Evolutionary conservation across 2,797 vertebrate genomes (phyloP).

Genomic region (Bufotes viridis): DNA sequence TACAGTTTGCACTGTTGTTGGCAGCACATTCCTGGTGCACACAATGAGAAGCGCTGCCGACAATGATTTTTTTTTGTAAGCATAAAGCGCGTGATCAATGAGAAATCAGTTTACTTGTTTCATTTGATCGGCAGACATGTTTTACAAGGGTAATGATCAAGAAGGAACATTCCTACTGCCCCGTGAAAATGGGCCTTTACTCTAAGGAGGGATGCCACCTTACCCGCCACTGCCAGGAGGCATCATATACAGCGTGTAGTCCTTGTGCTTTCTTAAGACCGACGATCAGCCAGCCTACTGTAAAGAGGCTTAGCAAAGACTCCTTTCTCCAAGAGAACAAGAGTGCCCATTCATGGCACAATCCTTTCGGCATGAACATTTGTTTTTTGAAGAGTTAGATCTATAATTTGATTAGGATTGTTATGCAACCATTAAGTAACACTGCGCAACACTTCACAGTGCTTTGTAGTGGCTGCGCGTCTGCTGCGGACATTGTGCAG

Average conservation of each 20-base stretch:
- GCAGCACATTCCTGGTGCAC: no score
- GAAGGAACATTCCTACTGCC: no score
- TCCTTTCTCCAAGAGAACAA: constrained; percentile 11
- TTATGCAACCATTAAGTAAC: constrained; percentile 35
- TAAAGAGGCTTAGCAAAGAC: neutral
- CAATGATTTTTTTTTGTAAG: no score
- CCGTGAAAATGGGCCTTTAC: neutral
- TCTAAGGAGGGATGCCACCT: neutral
- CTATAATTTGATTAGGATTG: constrained; percentile 32
- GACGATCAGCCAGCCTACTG: neutral
- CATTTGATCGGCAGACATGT: no score
- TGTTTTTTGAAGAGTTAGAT: constrained; percentile 22
- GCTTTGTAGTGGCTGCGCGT: constrained; percentile 13
- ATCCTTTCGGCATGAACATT: constrained; percentile 18
- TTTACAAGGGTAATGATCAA: no score
- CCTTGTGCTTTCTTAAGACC: no score
- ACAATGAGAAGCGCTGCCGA: no score
- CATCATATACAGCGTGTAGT: neutral
- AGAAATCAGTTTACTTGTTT: no score
- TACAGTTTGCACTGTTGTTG: no score
- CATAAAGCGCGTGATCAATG: no score
- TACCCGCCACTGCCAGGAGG: neutral
- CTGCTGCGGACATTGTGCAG: neutral
- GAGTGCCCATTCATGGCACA: constrained; percentile 20
- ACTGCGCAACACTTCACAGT: neutral